phyloP scores from a whole-genome alignment of 2,113 vertebrate genomes.

The Eulemur macaco region DNA sequence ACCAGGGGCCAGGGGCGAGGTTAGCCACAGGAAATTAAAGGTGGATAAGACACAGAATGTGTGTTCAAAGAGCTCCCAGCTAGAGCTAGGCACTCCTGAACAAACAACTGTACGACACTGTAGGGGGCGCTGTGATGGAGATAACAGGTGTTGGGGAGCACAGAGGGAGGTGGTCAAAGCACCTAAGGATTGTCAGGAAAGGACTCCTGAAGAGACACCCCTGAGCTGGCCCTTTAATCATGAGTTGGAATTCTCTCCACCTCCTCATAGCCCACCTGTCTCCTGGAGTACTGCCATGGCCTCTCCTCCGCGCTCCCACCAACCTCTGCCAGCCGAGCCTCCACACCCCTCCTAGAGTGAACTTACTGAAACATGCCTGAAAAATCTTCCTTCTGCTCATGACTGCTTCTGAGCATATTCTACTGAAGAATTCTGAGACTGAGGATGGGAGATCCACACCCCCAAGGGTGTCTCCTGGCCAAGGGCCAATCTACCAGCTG shows the following conservation, averaged over 20 bases:
- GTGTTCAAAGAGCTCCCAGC: too few relatives aligned
- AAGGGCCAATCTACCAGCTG: neutral
- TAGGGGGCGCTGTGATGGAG: too few relatives aligned
- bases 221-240: neutral
- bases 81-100: neutral
- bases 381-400: too few relatives aligned
- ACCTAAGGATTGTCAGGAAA: neutral
- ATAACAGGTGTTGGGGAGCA: neutral
- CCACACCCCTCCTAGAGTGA: too few relatives aligned
- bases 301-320: neutral
- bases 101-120: neutral
- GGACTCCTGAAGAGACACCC: neutral
- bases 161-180: neutral
- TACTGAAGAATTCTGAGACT: neutral
- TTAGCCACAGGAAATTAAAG: neutral
- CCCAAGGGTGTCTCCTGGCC: neutral
- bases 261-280: accelerated
- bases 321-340: neutral
- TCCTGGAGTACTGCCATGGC: neutral
- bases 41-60: neutral
- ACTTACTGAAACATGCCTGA: neutral
- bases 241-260: neutral
- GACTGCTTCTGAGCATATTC: neutral
- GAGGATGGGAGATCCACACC: neutral
- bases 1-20: neutral